phyloP scores from a whole-genome alignment of 2,888 invertebrate genomes.

The Macrosiphum euphorbiae region DNA sequence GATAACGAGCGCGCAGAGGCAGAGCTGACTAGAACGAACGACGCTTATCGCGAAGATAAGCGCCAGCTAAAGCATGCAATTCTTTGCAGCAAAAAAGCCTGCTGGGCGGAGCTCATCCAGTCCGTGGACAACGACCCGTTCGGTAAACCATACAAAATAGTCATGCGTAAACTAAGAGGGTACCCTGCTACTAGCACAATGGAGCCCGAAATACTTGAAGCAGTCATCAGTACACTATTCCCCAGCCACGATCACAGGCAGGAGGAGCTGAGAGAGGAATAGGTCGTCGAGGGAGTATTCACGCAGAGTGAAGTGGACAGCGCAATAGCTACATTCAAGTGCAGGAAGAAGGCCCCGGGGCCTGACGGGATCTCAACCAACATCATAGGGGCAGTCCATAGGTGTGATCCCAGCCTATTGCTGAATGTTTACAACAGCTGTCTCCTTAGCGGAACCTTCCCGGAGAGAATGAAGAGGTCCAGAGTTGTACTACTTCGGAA shows the following conservation, averaged over 20 bases:
- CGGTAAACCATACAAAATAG: not conserved
- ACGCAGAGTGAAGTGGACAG: not conserved
- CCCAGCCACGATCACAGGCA: not conserved
- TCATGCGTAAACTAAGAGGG: not conserved
- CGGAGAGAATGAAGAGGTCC: too few relatives aligned
- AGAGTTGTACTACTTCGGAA: too few relatives aligned
- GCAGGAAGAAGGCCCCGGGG: not conserved
- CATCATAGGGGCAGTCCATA: not conserved
- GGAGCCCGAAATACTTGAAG: not conserved
- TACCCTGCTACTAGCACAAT: not conserved
- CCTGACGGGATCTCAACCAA: not conserved
- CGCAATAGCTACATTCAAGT: not conserved
- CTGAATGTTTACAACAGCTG: not conserved
- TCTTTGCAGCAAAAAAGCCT: not conserved
- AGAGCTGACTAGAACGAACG: not conserved
- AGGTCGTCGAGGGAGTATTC: fast-evolving
- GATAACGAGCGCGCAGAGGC: not conserved
- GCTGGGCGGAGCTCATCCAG: not conserved
- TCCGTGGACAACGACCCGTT: not conserved
- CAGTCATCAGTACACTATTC: not conserved
- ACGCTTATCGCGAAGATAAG: not conserved
- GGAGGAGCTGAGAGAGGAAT: too few relatives aligned
- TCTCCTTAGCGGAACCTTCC: too few relatives aligned
- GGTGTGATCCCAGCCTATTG: not conserved
- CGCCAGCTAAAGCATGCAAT: not conserved